A percentile compares a stretch with the other conserved stretches of the same genome.
Conservation (phyloP, 2,113 vertebrate genomes). For the Tiliqua scincoides region DNA sequence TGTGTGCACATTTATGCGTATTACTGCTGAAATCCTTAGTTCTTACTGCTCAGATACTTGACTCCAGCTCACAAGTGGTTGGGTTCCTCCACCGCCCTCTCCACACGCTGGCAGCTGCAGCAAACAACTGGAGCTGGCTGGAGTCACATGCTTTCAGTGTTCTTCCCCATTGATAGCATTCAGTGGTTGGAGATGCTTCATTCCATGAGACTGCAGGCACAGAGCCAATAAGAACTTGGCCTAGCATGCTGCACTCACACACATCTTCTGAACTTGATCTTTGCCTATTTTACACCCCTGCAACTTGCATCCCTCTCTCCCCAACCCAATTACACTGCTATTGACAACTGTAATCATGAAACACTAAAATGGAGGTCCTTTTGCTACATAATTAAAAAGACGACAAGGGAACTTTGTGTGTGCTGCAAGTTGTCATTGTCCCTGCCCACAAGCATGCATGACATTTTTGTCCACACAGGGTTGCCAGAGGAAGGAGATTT, state of each 20-base stretch:
- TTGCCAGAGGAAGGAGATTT: conserved; percentile 49
- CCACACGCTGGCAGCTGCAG: too few relatives aligned
- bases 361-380: not conserved
- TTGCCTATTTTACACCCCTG: too few relatives aligned
- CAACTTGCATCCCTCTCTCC: not conserved
- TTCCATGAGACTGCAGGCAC: not conserved
- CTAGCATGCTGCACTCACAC: not conserved
- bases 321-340: not conserved
- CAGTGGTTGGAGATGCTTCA: not conserved
- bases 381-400: not conserved
- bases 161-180: not conserved
- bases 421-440: not conserved
- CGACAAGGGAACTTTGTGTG: not conserved
- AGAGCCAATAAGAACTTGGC: not conserved
- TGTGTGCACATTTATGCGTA: not conserved
- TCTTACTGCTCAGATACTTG: too few relatives aligned
- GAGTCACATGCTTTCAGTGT: not conserved
- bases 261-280: too few relatives aligned
- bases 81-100: too few relatives aligned
- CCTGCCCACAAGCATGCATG: conserved; percentile 15
- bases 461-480: conserved; percentile 32
- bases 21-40: too few relatives aligned
- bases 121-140: not conserved
- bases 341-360: not conserved
- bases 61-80: not conserved